Conservation (phyloP, 1,140 invertebrate species). For the Ericerus pela region DNA sequence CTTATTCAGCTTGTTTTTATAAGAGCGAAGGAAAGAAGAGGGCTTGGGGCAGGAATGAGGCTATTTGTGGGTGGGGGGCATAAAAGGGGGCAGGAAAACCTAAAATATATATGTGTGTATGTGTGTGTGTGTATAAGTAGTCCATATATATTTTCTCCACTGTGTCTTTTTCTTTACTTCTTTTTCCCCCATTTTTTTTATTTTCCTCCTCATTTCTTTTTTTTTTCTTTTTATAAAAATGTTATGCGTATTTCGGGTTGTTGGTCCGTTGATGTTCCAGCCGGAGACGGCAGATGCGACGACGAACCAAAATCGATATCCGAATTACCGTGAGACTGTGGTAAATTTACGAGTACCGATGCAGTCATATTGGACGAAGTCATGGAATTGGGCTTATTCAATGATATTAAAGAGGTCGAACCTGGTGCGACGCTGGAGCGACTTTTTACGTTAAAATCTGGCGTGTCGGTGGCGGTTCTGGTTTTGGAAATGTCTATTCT, state of each 20-base stretch:
- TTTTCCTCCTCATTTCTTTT: no score
- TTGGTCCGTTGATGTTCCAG: slow-evolving; percentile 22
- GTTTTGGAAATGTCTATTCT: slow-evolving; percentile 6
- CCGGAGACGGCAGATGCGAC: slow-evolving; percentile 23
- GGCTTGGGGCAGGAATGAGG: no score
- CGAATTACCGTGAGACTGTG: slow-evolving; percentile 27
- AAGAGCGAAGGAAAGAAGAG: no score
- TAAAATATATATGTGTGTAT: no score
- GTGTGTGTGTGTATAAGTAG: no score
- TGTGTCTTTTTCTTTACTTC: no score
- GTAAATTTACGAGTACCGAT: slow-evolving; percentile 29
- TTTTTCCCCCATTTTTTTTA: no score
- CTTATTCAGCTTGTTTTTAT: no score
- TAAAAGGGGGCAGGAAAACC: no score
- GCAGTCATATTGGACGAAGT: slow-evolving; percentile 30
- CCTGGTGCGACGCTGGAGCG: background rate
- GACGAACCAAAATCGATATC: slow-evolving; percentile 27
- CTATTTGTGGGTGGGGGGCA: no score
- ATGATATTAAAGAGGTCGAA: slow-evolving; percentile 16
- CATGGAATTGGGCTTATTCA: slow-evolving; percentile 28
- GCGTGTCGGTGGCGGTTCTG: slow-evolving; percentile 12
- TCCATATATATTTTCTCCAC: no score
- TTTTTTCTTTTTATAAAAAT: slow-evolving; percentile 27
- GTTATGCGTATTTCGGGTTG: slow-evolving; percentile 28
- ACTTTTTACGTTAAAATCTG: slow-evolving; percentile 13